phyloP scores from a whole-genome alignment of 2,113 vertebrate genomes.

The Urocitellus parryii region DNA sequence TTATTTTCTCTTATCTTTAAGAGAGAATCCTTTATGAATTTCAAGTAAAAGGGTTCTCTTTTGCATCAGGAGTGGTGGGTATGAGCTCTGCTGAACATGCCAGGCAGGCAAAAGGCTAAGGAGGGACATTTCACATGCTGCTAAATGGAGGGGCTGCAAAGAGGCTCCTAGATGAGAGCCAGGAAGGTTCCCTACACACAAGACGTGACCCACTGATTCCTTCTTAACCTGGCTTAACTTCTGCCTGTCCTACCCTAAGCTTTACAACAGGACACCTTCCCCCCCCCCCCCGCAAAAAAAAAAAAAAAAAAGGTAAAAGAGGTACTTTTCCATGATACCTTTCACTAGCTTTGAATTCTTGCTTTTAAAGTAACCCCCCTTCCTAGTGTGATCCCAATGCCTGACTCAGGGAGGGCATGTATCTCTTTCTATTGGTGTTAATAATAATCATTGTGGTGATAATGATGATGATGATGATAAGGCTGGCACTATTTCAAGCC shows the following conservation, averaged over 20 bases:
- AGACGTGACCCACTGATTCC: neutral
- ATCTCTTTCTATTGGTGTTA: neutral
- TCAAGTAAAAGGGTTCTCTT: neutral
- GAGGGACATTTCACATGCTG: accelerated
- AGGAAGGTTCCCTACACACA: accelerated
- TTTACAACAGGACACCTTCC: neutral
- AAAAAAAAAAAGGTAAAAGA: neutral
- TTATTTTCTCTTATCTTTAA: neutral
- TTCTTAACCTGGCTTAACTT: neutral
- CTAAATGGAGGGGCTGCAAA: neutral
- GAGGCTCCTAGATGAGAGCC: neutral
- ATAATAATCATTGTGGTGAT: neutral
- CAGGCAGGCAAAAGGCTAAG: neutral
- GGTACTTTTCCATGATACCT: neutral
- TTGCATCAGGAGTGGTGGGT: neutral
- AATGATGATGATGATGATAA: neutral
- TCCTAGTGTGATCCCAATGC: neutral
- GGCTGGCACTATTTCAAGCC: neutral
- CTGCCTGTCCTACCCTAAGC: neutral
- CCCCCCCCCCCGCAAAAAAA: too few relatives aligned
- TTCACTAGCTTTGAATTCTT: neutral
- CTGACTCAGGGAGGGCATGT: neutral
- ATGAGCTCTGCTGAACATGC: neutral
- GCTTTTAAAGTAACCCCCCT: neutral
- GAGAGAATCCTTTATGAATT: neutral